A percentile compares a stretch with the other conserved stretches of the same genome.
Evolutionary conservation across 1,140 invertebrate genomes (phyloP).

Genomic region (Calephelis nemesis): DNA sequence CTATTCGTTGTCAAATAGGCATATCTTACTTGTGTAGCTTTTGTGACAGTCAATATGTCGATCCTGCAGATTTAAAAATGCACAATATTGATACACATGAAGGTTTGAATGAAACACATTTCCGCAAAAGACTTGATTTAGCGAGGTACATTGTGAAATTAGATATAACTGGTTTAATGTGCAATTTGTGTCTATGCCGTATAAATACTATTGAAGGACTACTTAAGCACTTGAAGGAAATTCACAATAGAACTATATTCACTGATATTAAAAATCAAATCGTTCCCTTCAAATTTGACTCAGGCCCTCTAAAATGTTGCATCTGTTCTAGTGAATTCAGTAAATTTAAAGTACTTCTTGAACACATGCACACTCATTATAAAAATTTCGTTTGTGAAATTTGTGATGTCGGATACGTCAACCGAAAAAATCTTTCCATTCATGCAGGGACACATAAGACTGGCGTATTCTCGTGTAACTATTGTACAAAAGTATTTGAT

Average conservation of each 20-base stretch:
- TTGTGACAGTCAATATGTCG: conserved; percentile 34
- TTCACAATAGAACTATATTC: conserved; percentile 28
- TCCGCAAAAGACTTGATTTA: conserved; percentile 25
- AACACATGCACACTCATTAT: conserved; percentile 41
- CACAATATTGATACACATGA: conserved; percentile 35
- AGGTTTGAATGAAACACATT: conserved; percentile 19
- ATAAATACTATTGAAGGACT: conserved; percentile 37
- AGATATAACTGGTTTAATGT: conserved; percentile 39
- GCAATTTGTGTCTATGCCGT: conserved; percentile 34
- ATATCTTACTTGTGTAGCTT: conserved; percentile 39
- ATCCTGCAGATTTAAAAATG: conserved; percentile 36
- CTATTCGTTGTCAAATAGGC: conserved; percentile 36
- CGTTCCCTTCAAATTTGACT: conserved; percentile 36
- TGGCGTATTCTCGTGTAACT: conserved; percentile 33
- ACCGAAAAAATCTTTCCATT: conserved; percentile 14
- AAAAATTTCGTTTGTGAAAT: conserved; percentile 37
- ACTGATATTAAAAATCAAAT: conserved; percentile 35
- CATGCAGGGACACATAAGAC: conserved; percentile 33
- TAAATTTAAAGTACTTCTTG: conserved; percentile 37
- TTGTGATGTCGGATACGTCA: conserved; percentile 38
- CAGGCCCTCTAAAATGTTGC: conserved; percentile 29
- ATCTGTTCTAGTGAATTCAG: conserved; percentile 33
- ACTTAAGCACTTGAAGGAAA: conserved; percentile 37
- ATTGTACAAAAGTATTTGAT: conserved; percentile 40
- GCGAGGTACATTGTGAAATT: conserved; percentile 30